These are phyloP conservation scores for Callipepla californica DNA, from an alignment of 2,113 vertebrate species.

Conservation along the genomic window DNA sequence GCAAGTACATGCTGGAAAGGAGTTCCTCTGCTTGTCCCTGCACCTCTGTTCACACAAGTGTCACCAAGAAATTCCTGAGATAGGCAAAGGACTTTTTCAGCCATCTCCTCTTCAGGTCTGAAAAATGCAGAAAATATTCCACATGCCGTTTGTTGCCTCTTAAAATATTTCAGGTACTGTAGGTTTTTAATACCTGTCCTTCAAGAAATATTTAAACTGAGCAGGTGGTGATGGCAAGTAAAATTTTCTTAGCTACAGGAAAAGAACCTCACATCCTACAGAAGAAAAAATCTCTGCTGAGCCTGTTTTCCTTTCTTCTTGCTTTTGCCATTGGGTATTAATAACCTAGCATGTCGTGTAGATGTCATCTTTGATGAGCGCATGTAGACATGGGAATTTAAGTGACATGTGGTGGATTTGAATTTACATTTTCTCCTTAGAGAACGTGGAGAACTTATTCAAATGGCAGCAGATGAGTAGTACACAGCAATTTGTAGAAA, in stretches of 20 bases:
- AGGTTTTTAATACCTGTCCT: neutral
- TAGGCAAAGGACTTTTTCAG: accelerated
- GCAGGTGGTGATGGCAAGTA: neutral
- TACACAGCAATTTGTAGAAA: neutral
- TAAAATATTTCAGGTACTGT: neutral
- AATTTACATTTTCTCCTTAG: neutral
- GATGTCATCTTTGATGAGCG: neutral
- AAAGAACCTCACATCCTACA: neutral
- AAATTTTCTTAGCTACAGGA: neutral
- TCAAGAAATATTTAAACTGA: neutral
- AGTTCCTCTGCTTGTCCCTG: accelerated
- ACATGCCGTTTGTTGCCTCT: accelerated
- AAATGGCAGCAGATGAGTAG: neutral
- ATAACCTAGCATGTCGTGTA: neutral
- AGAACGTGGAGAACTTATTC: neutral
- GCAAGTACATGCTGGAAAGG: constrained; percentile 8
- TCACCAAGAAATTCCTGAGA: neutral
- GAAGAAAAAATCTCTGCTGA: neutral
- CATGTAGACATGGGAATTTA: neutral
- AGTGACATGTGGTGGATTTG: neutral
- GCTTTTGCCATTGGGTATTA: neutral
- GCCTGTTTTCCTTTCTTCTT: neutral
- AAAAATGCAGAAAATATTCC: neutral
- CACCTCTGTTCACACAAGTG: neutral
- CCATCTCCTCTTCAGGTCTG: neutral